Base-by-base conservation (phyloP, 2,797 vertebrate genomes). In the Pseudocheirus occidentalis region DNA sequence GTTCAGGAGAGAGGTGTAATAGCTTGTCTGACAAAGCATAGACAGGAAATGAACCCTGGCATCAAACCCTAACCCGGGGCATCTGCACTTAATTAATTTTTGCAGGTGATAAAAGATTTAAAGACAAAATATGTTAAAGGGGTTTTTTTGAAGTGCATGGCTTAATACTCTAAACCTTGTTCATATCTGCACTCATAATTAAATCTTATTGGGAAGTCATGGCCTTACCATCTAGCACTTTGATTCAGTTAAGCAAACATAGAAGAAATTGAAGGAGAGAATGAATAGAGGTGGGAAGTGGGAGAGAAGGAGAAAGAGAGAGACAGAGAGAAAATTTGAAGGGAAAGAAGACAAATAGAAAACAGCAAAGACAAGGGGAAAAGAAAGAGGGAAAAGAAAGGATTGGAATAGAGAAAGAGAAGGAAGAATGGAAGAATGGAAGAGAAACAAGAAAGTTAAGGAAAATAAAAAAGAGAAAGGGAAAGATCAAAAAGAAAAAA, bases 41-140 rank as follows among this genome's bases (percentile, higher is more conserved):
- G 99, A 99, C 99, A 99, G 99, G 99, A 99, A 99, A 99, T 99
- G 99, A 99, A 99, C 99, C 98, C 98, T 99, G 99, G 99, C 99
- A 99, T 99, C 99, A 99, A 98, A 98, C 99, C 98, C 98, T 99
- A 99, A 99, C 99, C 99, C 99, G 99, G 99, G 98, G 99, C 99
- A 99, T 99, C 99, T 99, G 99, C 99, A 99, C 98, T 99, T 99
- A 99, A 99, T 99, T 99, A 99, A 99, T 99, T 99, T 99, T 99
- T 99, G 99, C 99, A 99, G 98, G 99, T 99, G 99, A 99, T 99
- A 99, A 99, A 99, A 99, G 99, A 99, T 99, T 99, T 99, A 99
- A 99, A 99, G 98, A 99, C 99, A 98, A 99, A 98, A 98, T 99
- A 99, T 98, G 98, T 99, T 99, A 98, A 99, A 98, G 98, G 97